phyloP scores from a whole-genome alignment of 92 coral and sea anemone genomes.

The Anthopleura xanthogrammica region DNA sequence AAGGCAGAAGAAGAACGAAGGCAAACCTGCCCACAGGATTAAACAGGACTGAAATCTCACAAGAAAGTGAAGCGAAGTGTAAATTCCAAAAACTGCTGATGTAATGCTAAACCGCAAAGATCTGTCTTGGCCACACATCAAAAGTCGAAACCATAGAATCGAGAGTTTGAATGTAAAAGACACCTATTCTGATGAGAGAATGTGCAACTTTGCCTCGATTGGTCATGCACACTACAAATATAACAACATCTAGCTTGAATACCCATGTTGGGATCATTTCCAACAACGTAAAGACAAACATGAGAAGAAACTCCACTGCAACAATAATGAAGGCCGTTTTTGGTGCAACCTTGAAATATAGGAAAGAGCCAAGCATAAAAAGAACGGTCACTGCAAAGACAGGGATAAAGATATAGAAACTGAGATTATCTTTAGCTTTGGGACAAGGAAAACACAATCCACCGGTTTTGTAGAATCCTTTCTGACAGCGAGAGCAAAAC shows the following conservation, averaged over 20 bases:
- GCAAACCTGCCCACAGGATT: slow-evolving; percentile 55
- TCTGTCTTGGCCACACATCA: slow-evolving; percentile 57
- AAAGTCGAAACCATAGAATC: slow-evolving; percentile 70
- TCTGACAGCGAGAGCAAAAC: slow-evolving; percentile 57
- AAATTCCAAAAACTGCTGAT: slow-evolving; percentile 67
- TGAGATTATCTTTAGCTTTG: slow-evolving; percentile 23
- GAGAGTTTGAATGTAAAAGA: slow-evolving; percentile 67
- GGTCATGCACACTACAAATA: slow-evolving; percentile 51
- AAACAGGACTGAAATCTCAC: slow-evolving; percentile 51
- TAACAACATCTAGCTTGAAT: slow-evolving; percentile 50
- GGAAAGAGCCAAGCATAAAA: slow-evolving; percentile 37
- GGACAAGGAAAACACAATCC: slow-evolving; percentile 50
- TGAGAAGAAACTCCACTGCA: slow-evolving; percentile 40
- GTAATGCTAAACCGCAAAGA: slow-evolving; percentile 48
- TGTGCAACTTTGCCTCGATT: slow-evolving; percentile 33
- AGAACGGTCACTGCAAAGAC: slow-evolving; percentile 41
- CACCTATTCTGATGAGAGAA: slow-evolving; percentile 55
- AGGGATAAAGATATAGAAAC: slow-evolving; percentile 33
- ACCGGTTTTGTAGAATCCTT: slow-evolving; percentile 48
- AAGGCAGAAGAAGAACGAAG: slow-evolving; percentile 54
- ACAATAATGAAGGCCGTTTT: slow-evolving; percentile 38
- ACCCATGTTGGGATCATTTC: slow-evolving; percentile 64
- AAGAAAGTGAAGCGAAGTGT: slow-evolving; percentile 57
- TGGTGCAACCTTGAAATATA: slow-evolving; percentile 29
- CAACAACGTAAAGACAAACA: slow-evolving; percentile 37